A percentile compares a stretch with the other conserved stretches of the same genome.
Conservation (phyloP, 2,888 invertebrate species). For the Calameuta filiformis region DNA sequence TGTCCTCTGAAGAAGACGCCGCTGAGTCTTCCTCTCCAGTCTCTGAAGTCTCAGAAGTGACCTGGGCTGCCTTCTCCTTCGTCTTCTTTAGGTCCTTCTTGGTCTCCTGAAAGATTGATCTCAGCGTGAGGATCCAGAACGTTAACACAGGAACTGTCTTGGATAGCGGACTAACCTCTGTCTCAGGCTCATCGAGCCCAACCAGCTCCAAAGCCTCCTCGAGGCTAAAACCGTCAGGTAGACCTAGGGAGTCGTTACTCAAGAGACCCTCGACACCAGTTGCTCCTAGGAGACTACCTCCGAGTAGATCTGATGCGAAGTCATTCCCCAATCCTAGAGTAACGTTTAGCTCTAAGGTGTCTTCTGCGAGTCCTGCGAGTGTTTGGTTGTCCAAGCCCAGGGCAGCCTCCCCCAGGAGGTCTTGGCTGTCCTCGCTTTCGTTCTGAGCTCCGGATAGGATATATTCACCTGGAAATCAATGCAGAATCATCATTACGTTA, state of each 20-base stretch:
- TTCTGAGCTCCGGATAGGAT: conserved; percentile 53
- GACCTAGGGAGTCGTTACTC: conserved; percentile 64
- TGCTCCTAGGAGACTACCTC: conserved; percentile 49
- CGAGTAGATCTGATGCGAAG: conserved; percentile 56
- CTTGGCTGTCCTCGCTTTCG: conserved; percentile 40
- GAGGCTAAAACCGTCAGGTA: conserved; percentile 75
- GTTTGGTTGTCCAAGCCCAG: conserved; percentile 49
- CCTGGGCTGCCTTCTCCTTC: conserved; percentile 28
- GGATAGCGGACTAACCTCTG: conserved; percentile 61
- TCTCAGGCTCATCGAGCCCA: conserved; percentile 74
- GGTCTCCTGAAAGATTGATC: conserved; percentile 33
- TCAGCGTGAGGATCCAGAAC: neutral
- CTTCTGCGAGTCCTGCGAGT: conserved; percentile 53
- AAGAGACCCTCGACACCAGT: conserved; percentile 55
- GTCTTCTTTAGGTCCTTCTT: conserved; percentile 48
- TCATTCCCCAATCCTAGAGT: conserved; percentile 60
- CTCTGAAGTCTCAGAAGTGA: conserved; percentile 39
- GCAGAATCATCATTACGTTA: neutral
- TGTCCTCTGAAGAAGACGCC: conserved; percentile 45
- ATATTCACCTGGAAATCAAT: conserved; percentile 64
- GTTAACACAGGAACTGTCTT: neutral
- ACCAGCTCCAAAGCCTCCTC: conserved; percentile 81
- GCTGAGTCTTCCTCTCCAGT: conserved; percentile 43
- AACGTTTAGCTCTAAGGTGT: conserved; percentile 57
- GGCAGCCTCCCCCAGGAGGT: conserved; percentile 46